Conservation (phyloP, 1,140 invertebrate genomes). For the Lepidostoma basale region DNA sequence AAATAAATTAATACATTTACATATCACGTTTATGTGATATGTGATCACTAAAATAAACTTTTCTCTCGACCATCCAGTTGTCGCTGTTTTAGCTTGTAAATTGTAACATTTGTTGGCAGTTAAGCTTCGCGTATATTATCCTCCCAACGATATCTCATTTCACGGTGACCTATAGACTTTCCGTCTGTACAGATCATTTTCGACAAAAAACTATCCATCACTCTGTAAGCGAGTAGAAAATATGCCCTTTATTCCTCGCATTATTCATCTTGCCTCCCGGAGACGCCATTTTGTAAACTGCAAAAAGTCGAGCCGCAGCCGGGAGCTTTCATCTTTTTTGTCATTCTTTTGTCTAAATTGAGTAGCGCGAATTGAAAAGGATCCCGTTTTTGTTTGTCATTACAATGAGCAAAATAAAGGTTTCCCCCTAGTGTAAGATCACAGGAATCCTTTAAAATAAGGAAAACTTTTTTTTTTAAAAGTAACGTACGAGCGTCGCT, state of each 20-base stretch:
- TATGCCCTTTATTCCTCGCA: conserved; percentile 3
- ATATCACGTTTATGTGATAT: too few species aligned
- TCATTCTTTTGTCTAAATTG: conserved; percentile 21
- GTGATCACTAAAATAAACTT: too few species aligned
- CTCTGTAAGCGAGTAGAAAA: not conserved
- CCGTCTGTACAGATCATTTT: conserved; percentile 16
- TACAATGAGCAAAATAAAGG: conserved; percentile 5
- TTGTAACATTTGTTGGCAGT: too few species aligned
- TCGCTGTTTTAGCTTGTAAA: too few species aligned
- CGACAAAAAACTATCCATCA: conserved; percentile 25
- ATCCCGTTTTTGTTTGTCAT: conserved; percentile 19
- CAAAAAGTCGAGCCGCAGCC: conserved; percentile 14
- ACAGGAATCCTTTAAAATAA: not conserved
- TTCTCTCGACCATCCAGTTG: too few species aligned
- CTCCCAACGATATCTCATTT: not conserved
- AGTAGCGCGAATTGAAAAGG: conserved; percentile 9
- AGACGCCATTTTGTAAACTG: conserved; percentile 14
- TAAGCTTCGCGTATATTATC: too few species aligned
- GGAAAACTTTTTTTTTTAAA: too few species aligned
- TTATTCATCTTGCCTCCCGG: conserved; percentile 1
- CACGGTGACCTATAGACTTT: not conserved
- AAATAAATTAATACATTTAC: too few species aligned
- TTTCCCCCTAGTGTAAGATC: not conserved
- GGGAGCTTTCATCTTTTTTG: conserved; percentile 15
- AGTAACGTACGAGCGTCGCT: too few species aligned